phyloP scores from a whole-genome alignment of 2,888 invertebrate species.

The Lathronympha strigana region DNA sequence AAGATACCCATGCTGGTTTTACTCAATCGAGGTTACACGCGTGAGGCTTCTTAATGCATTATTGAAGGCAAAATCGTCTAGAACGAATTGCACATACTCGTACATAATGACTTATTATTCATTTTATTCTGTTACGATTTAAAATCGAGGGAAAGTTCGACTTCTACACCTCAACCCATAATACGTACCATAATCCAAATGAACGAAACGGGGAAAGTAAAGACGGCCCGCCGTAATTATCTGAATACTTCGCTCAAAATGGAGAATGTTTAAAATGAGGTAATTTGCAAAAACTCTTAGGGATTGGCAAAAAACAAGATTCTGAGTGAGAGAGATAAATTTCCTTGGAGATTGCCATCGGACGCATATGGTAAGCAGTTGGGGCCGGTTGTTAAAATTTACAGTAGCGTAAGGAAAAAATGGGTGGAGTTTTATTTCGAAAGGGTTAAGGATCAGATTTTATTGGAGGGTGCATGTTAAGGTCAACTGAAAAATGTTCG shows the following conservation, averaged over 20 bases:
- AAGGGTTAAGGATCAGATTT: conserved; percentile 25
- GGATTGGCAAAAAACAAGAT: conserved; percentile 50
- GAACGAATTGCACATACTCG: too few species aligned
- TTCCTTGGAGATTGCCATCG: conserved; percentile 64
- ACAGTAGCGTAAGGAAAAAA: conserved; percentile 51
- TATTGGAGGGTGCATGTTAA: not conserved
- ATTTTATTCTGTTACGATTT: not conserved
- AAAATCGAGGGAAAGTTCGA: conserved; percentile 29
- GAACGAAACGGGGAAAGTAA: conserved; percentile 51
- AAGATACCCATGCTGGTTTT: too few species aligned
- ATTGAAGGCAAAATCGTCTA: too few species aligned
- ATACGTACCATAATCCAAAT: conserved; percentile 49
- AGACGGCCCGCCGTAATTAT: conserved; percentile 57
- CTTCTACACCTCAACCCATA: conserved; percentile 42
- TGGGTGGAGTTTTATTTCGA: conserved; percentile 43
- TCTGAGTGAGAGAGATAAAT: conserved; percentile 60
- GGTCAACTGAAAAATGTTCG: not conserved
- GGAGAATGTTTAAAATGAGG: conserved; percentile 52
- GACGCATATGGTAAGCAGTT: conserved; percentile 69
- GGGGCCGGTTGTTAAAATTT: conserved; percentile 62
- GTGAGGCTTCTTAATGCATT: too few species aligned
- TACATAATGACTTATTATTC: not conserved
- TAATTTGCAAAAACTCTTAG: conserved; percentile 58
- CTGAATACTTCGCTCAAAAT: conserved; percentile 45
- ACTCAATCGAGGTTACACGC: too few species aligned